Evolutionary conservation across 2,888 invertebrate species (phyloP), one percentile per base, ranked within the genome.

Genomic region (Alviniconcha strummeri): DNA sequence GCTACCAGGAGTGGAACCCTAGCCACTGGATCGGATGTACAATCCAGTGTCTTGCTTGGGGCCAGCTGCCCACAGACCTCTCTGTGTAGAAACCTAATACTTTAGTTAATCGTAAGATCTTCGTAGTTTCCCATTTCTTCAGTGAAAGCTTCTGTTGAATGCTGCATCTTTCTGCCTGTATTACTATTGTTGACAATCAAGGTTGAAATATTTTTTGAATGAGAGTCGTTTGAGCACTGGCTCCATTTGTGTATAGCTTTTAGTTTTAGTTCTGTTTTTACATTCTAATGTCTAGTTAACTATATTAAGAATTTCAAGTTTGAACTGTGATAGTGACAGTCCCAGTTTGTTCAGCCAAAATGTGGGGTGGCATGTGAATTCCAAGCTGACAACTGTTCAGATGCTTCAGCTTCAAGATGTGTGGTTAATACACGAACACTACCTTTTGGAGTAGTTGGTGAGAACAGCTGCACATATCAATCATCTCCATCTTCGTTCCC

Each of bases 251-350:
- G 9, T 64, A 13, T 64, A 64, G 64, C 64, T 64, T 64, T 64
- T 13, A 13, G 64, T 64, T 15, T 64, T 13, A 64, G 64, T 9
- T 15, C 9, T 64, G 36, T 1, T 36, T 36, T 64, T 64, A 64
- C 64, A 64, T 64, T 15, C 15, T 64, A 64, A 9, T 64, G 64
- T 64, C 11, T 64, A 64, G 1, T 9, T 64, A 64, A 4, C 64
- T 64, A 1, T 36, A 36, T 36, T 36, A 36, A 36, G 36, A 36
- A 36, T 36, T 36, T 36, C 36, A 36, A 36, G 36, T 36, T 36
- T 17, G 64, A 64, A 78, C 78, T 78, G 78, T 78, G 78, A 64
- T 78, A 64, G 13, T 36, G 60, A 56, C 64, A 78, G 60, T 64
- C 64, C 64, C 78, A 78, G 60, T 64, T 78, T 78, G 4, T 64